Conservation (phyloP, 2,797 vertebrate species). For the Spinibarbus caldwelli region DNA sequence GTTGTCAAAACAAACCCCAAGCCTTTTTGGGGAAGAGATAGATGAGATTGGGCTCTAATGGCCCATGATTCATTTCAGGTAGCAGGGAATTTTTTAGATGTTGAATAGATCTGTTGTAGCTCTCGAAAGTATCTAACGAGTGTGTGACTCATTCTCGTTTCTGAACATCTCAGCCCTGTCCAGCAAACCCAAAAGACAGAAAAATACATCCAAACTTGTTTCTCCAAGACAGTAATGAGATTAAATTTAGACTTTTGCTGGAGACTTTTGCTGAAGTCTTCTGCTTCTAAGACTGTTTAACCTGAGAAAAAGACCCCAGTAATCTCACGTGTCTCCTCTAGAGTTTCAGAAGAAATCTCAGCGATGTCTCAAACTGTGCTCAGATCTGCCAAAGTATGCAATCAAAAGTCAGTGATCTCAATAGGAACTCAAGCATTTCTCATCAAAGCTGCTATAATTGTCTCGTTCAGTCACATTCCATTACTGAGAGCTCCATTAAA, state of each 20-base stretch:
- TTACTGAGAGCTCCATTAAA: not conserved
- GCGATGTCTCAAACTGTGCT: not conserved
- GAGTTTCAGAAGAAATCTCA: not conserved
- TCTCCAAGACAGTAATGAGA: not conserved
- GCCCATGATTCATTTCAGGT: not conserved
- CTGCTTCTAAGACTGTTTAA: not conserved
- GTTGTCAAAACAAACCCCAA: not conserved
- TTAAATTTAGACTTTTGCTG: no score
- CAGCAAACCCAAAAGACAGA: not conserved
- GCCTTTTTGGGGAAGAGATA: not conserved
- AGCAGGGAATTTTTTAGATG: not conserved
- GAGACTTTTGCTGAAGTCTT: not conserved
- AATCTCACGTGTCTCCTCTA: no score
- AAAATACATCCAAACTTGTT: no score
- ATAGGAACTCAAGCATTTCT: not conserved
- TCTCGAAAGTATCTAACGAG: not conserved
- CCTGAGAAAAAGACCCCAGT: not conserved
- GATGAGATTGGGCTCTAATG: slow-evolving; percentile 17
- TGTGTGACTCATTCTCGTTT: not conserved
- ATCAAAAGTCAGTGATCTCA: not conserved
- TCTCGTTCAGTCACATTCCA: not conserved
- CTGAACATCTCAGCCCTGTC: not conserved
- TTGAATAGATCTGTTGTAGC: not conserved
- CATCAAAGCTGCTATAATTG: not conserved
- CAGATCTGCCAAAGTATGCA: not conserved